Conservation (phyloP, 2,797 vertebrate species). For the Falco columbarius region DNA sequence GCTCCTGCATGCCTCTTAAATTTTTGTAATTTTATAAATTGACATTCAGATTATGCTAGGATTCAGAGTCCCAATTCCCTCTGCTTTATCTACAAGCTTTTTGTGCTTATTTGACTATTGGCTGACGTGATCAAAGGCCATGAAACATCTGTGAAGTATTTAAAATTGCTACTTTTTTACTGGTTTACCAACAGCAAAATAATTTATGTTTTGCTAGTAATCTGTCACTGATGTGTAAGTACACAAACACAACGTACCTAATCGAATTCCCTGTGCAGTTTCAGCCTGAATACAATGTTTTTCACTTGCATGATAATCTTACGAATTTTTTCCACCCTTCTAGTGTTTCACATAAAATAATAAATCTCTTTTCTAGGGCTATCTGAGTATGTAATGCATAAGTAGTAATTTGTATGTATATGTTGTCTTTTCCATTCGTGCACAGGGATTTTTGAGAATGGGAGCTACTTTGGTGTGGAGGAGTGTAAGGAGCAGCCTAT, state of each 20-base stretch:
- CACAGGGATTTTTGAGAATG: background rate
- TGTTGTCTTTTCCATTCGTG: background rate
- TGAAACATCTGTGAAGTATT: background rate
- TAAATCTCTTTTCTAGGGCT: background rate
- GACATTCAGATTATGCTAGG: background rate
- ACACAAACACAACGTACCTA: background rate
- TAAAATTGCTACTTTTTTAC: background rate
- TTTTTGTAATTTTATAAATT: background rate
- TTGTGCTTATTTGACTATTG: background rate
- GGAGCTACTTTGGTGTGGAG: background rate
- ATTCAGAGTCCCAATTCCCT: background rate
- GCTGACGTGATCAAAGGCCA: background rate
- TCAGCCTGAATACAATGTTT: background rate
- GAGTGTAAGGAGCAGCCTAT: rapidly evolving
- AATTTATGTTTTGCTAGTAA: background rate
- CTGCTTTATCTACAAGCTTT: background rate
- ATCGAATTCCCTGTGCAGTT: background rate
- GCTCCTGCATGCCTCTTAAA: background rate
- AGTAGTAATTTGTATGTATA: background rate
- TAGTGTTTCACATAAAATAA: background rate
- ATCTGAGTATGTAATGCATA: background rate
- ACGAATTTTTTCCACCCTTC: background rate
- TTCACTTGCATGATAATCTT: background rate
- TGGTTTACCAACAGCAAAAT: background rate
- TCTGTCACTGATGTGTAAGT: background rate